Evolutionary conservation across 2,797 vertebrate species (phyloP).

Genomic region (Sternarchorhynchus goeldii): DNA sequence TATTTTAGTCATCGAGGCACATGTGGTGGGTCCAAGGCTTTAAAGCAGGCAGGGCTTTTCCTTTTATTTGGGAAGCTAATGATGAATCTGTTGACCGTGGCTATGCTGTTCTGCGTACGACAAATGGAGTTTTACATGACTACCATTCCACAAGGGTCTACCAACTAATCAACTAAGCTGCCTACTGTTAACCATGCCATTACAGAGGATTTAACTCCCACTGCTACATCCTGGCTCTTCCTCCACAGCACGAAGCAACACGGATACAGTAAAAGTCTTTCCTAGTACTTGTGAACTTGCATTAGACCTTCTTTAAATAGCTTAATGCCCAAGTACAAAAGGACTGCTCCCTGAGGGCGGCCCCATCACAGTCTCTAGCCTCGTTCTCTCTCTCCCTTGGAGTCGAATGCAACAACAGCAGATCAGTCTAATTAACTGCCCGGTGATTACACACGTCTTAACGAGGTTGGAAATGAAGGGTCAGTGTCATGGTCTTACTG

Average conservation of each 20-base stretch:
- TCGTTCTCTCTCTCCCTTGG: no score
- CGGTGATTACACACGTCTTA: no score
- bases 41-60: not conserved
- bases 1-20: not conserved
- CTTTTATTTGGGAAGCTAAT: not conserved
- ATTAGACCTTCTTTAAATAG: constrained; percentile 9
- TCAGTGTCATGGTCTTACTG: not conserved
- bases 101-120: not conserved
- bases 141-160: not conserved
- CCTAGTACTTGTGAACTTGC: not conserved
- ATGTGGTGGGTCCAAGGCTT: no score
- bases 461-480: no score
- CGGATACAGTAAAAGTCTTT: not conserved
- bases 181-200: constrained; percentile 14
- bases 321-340: no score
- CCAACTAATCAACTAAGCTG: not conserved
- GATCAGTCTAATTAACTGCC: no score
- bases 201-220: not conserved
- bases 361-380: no score
- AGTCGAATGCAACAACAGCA: no score
- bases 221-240: not conserved
- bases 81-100: not conserved
- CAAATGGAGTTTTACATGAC: not conserved
- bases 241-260: constrained; percentile 2
- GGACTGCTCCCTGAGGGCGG: no score